phyloP scores from a whole-genome alignment of 2,113 vertebrate genomes.

The Saccopteryx leptura region DNA sequence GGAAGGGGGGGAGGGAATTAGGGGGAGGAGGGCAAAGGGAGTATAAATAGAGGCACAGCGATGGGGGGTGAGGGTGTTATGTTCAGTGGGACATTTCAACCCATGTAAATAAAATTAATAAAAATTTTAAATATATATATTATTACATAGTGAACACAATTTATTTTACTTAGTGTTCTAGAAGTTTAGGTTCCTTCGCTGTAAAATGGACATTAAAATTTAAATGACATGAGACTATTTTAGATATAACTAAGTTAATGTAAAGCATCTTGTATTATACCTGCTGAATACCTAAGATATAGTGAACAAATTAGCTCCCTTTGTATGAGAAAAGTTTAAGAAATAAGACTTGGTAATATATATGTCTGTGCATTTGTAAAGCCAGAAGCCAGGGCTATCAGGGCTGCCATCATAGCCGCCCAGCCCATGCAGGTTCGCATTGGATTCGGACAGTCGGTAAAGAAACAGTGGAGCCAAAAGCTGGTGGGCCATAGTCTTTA shows the following conservation, averaged over 20 bases:
- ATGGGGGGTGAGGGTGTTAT: neutral
- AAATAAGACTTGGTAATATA: neutral
- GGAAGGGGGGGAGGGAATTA: too few relatives aligned
- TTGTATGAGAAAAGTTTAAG: neutral
- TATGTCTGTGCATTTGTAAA: neutral
- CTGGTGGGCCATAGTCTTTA: too few relatives aligned
- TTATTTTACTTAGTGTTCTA: neutral
- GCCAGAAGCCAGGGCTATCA: too few relatives aligned
- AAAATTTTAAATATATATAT: neutral
- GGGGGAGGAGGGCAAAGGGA: too few relatives aligned
- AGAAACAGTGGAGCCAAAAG: too few relatives aligned
- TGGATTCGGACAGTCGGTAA: too few relatives aligned
- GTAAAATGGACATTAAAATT: neutral
- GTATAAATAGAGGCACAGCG: too few relatives aligned
- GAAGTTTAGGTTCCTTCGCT: neutral
- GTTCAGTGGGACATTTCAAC: too few relatives aligned
- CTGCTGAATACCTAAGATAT: neutral
- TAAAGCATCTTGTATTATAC: neutral
- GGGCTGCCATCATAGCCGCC: too few relatives aligned
- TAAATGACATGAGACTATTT: neutral
- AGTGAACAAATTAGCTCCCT: neutral
- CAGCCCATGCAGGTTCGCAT: too few relatives aligned
- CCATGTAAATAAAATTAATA: too few relatives aligned
- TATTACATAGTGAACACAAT: neutral
- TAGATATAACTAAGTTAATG: neutral